A percentile compares a stretch with the other conserved stretches of the same genome.
These are phyloP conservation scores for Apistogramma diplotaenia DNA, from an alignment of 2,113 vertebrate genomes.

Conservation along the genomic window DNA sequence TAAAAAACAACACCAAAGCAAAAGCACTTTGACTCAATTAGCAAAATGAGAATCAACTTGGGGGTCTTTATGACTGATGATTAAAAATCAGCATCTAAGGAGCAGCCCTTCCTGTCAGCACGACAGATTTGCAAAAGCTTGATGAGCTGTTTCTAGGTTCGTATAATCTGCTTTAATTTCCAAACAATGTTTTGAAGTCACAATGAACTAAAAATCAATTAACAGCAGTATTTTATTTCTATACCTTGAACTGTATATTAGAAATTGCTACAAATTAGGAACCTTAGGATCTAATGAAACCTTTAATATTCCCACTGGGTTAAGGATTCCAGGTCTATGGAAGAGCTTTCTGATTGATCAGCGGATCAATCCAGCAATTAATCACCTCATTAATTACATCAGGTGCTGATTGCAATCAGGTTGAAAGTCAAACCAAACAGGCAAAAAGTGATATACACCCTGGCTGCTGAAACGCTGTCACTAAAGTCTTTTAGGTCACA, in stretches of 20 bases:
- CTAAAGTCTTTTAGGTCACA: neutral
- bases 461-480: neutral
- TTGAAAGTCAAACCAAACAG: constrained; percentile 37
- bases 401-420: constrained; percentile 45
- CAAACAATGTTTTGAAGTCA: neutral
- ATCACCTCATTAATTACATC: constrained; percentile 70
- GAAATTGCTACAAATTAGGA: neutral
- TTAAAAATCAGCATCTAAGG: neutral
- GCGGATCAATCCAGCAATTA: constrained; percentile 70
- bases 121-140: neutral
- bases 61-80: neutral
- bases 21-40: neutral
- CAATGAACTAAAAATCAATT: neutral
- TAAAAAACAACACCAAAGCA: neutral
- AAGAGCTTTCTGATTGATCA: constrained; percentile 55
- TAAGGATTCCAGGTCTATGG: constrained; percentile 5
- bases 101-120: neutral
- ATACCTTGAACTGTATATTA: neutral
- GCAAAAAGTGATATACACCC: neutral
- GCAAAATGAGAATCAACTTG: neutral
- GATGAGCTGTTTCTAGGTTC: neutral
- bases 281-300: constrained; percentile 17
- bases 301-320: constrained; percentile 16
- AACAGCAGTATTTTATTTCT: neutral
- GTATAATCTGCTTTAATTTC: neutral